Evolutionary conservation across 2,888 invertebrate genomes (phyloP).

Genomic region (Noctua janthina): DNA sequence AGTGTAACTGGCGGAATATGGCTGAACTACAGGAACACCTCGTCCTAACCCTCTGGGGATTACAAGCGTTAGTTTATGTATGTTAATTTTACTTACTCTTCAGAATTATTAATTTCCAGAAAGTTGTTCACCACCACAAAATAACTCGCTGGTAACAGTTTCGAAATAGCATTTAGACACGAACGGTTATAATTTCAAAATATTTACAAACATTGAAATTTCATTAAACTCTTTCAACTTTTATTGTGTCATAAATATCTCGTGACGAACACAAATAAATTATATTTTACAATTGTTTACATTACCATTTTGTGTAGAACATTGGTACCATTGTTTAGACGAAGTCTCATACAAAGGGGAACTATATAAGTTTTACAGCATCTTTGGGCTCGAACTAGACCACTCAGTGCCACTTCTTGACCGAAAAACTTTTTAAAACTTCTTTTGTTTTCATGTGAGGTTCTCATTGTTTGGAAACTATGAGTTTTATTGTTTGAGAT

Average conservation of each 20-base stretch:
- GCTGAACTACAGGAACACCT: not conserved
- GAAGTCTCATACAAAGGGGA: slow-evolving; percentile 47
- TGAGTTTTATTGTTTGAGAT: slow-evolving; percentile 28
- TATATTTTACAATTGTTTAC: slow-evolving; percentile 86
- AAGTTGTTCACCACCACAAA: not conserved
- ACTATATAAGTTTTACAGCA: slow-evolving; percentile 57
- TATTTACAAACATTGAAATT: slow-evolving; percentile 67
- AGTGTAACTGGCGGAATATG: not conserved
- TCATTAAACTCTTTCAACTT: slow-evolving; percentile 76
- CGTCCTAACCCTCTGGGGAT: not conserved
- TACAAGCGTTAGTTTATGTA: not conserved
- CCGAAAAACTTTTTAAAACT: slow-evolving; percentile 37
- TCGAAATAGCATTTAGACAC: slow-evolving; percentile 36
- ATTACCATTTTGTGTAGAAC: slow-evolving; percentile 73
- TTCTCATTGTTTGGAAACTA: slow-evolving; percentile 32
- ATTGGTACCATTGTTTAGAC: slow-evolving; percentile 67
- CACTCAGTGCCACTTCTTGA: slow-evolving; percentile 75
- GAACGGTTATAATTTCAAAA: slow-evolving; percentile 45
- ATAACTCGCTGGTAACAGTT: slow-evolving; percentile 13
- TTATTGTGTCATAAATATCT: slow-evolving; percentile 62
- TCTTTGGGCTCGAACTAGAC: slow-evolving; percentile 71
- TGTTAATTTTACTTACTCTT: not conserved
- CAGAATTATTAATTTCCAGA: not conserved
- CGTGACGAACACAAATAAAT: slow-evolving; percentile 72
- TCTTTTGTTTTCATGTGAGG: slow-evolving; percentile 33